Evolutionary conservation across 2,797 vertebrate genomes (phyloP).

Genomic region (Delichon dasypus): DNA sequence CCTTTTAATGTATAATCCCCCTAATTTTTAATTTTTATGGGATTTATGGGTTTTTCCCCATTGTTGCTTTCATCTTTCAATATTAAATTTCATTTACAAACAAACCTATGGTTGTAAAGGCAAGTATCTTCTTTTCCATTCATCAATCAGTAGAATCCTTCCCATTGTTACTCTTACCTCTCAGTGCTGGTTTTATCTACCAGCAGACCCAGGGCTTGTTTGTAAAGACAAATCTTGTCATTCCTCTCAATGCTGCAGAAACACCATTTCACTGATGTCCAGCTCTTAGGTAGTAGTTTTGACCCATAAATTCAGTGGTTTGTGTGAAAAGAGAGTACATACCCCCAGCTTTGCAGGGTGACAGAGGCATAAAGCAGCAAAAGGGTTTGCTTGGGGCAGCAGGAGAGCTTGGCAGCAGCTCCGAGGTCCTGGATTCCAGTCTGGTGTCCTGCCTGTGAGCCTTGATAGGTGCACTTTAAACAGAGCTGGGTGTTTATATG

Average conservation of each 20-base stretch:
- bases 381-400: not conserved
- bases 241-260: not conserved
- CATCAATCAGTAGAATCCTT: no score
- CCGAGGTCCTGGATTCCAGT: not conserved
- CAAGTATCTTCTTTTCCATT: no score
- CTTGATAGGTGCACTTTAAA: not conserved
- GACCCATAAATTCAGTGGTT: not conserved
- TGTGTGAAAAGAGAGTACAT: not conserved
- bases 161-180: no score
- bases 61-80: no score
- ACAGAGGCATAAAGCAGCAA: not conserved
- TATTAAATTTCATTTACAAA: no score
- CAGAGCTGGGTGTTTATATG: not conserved
- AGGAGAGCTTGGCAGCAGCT: not conserved
- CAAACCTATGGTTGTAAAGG: no score
- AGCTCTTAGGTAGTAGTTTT: not conserved
- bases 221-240: no score
- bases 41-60: no score
- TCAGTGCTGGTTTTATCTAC: no score
- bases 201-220: no score
- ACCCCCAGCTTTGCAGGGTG: not conserved
- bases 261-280: not conserved
- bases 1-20: no score
- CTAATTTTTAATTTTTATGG: no score
- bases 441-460: fast-evolving